Evolutionary conservation across 2,888 invertebrate genomes (phyloP).

Genomic region (Endotricha flammealis): DNA sequence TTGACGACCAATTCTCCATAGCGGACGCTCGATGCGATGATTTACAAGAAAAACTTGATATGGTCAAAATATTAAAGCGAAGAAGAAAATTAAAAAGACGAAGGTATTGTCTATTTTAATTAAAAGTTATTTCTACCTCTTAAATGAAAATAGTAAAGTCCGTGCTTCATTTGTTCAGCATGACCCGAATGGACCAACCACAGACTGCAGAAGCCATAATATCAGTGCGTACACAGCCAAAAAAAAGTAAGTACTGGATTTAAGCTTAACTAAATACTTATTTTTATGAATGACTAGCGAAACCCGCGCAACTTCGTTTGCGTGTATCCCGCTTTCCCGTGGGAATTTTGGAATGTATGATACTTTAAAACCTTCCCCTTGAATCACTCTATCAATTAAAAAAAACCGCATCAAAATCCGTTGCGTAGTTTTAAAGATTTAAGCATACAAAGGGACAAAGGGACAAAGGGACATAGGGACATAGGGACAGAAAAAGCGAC

Average conservation of each 20-base stretch:
- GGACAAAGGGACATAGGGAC: too few relatives aligned
- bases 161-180: conserved; percentile 29
- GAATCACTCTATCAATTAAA: too few relatives aligned
- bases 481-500: too few relatives aligned
- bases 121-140: neutral
- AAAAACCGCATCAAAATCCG: too few relatives aligned
- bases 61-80: conserved; percentile 56
- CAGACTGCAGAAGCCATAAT: conserved; percentile 39
- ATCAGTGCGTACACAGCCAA: conserved; percentile 55
- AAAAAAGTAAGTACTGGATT: conserved; percentile 67
- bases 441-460: too few relatives aligned
- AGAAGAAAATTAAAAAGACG: conserved; percentile 61
- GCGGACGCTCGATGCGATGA: conserved; percentile 61
- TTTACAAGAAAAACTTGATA: conserved; percentile 60
- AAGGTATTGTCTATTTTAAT: conserved; percentile 45
- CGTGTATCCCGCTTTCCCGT: too few relatives aligned
- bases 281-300: too few relatives aligned
- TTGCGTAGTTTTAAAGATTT: too few relatives aligned
- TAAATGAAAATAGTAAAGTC: neutral
- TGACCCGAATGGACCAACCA: conserved; percentile 49
- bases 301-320: too few relatives aligned
- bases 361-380: too few relatives aligned
- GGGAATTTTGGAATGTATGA: too few relatives aligned
- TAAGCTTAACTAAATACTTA: too few relatives aligned
- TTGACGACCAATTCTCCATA: conserved; percentile 55